These are phyloP conservation scores for Scylla paramamosain DNA, from an alignment of 1,140 invertebrate genomes.

Conservation along the genomic window DNA sequence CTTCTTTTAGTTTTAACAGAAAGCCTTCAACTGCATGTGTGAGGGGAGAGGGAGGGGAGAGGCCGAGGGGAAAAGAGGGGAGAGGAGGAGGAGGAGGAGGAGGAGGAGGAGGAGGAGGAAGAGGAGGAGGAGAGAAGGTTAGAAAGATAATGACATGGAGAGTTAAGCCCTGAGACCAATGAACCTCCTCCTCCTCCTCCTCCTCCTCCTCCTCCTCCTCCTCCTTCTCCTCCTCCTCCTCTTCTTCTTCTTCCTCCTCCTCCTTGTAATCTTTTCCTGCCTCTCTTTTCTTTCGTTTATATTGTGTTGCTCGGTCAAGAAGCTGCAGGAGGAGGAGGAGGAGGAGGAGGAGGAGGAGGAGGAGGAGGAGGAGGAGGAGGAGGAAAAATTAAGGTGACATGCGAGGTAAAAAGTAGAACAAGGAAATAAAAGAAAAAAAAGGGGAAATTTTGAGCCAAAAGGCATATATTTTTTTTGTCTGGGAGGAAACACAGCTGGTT, in stretches of 20 bases:
- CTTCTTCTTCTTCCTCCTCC: background rate
- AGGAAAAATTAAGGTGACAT: background rate
- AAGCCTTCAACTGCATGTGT: background rate
- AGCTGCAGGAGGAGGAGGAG: background rate
- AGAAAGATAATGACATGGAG: constrained; percentile 1
- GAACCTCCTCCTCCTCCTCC: background rate
- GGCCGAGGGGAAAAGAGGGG: background rate
- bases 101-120: background rate
- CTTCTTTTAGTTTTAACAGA: background rate
- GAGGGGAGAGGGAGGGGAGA: background rate
- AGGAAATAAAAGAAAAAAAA: background rate
- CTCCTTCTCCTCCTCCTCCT: background rate
- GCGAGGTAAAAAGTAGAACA: background rate
- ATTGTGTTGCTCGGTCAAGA: background rate
- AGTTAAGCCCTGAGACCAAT: background rate
- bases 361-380: too few species aligned
- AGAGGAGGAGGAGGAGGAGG: background rate
- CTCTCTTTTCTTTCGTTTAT: background rate
- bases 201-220: background rate
- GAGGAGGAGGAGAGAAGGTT: background rate
- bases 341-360: constrained; percentile 11
- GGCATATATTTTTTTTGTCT: background rate
- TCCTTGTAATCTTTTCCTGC: background rate
- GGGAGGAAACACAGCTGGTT: background rate
- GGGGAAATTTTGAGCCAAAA: background rate